phyloP scores from a whole-genome alignment of 2,888 invertebrate species.

The Stegophylla sp. region DNA sequence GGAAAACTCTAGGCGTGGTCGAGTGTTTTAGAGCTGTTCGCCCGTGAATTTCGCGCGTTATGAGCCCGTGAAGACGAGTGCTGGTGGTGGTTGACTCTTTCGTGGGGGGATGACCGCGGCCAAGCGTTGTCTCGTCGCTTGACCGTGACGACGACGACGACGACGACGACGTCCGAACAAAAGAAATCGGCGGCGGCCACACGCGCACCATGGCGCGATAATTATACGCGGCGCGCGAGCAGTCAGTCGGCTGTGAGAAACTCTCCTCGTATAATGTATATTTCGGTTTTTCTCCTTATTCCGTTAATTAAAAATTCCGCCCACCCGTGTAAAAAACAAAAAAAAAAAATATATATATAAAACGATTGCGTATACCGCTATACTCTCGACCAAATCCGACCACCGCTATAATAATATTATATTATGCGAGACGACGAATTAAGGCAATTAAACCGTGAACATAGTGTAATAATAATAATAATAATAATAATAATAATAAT shows the following conservation, averaged over 20 bases:
- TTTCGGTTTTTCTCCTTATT: not conserved
- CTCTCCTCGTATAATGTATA: too few relatives aligned
- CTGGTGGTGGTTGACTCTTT: not conserved
- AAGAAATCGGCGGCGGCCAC: slow-evolving; percentile 46
- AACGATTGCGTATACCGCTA: not conserved
- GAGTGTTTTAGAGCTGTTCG: not conserved
- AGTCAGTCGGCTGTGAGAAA: not conserved
- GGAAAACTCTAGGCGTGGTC: not conserved
- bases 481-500: not conserved
- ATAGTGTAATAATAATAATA: not conserved
- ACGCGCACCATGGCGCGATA: slow-evolving; percentile 30
- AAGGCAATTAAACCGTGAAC: slow-evolving; percentile 21
- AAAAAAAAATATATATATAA: not conserved
- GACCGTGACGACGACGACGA: slow-evolving; percentile 26
- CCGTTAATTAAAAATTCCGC: slow-evolving; percentile 38
- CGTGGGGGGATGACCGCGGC: too few relatives aligned
- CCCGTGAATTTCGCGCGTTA: slow-evolving; percentile 1
- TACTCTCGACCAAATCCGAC: not conserved
- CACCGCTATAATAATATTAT: too few relatives aligned
- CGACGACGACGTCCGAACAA: slow-evolving; percentile 15
- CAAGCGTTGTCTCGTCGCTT: slow-evolving; percentile 18
- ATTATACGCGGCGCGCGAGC: not conserved
- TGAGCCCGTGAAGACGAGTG: not conserved
- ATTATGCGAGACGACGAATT: slow-evolving; percentile 16
- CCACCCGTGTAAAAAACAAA: slow-evolving; percentile 9